phyloP scores from a whole-genome alignment of 2,888 invertebrate genomes.

The Opisthograptis luteolata region DNA sequence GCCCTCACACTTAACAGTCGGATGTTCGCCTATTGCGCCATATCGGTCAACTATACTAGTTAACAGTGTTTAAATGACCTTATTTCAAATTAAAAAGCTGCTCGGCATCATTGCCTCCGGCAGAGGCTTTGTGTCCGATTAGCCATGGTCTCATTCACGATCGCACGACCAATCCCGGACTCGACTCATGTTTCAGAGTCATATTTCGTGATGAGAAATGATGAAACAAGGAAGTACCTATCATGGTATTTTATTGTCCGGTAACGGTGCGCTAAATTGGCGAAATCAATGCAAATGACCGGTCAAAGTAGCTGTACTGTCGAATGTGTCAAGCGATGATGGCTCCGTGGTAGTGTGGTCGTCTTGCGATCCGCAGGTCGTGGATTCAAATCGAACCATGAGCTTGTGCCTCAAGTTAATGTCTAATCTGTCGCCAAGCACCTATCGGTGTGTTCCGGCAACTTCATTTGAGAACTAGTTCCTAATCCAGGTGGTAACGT shows the following conservation, averaged over 20 bases:
- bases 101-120: constrained; percentile 52
- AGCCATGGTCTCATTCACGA: constrained; percentile 68
- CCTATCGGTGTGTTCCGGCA: too few species aligned
- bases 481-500: too few species aligned
- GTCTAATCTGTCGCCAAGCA: too few species aligned
- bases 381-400: too few species aligned
- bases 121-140: constrained; percentile 65
- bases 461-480: too few species aligned
- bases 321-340: too few species aligned
- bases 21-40: too few species aligned
- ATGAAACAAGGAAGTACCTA: constrained; percentile 60
- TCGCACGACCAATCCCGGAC: constrained; percentile 55
- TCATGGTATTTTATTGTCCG: constrained; percentile 49
- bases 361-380: too few species aligned
- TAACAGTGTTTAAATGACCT: constrained; percentile 45
- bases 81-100: constrained; percentile 49
- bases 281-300: constrained; percentile 56
- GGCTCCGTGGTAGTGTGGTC: too few species aligned
- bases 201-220: constrained; percentile 66
- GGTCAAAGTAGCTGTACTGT: constrained; percentile 52
- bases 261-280: constrained; percentile 48
- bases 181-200: constrained; percentile 44
- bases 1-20: too few species aligned
- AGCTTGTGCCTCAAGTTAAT: too few species aligned
- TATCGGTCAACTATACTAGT: too few species aligned